Evolutionary conservation across 2,113 vertebrate genomes (phyloP), one percentile per base, ranked within the genome.

Genomic region (Pardalotus punctatus): DNA sequence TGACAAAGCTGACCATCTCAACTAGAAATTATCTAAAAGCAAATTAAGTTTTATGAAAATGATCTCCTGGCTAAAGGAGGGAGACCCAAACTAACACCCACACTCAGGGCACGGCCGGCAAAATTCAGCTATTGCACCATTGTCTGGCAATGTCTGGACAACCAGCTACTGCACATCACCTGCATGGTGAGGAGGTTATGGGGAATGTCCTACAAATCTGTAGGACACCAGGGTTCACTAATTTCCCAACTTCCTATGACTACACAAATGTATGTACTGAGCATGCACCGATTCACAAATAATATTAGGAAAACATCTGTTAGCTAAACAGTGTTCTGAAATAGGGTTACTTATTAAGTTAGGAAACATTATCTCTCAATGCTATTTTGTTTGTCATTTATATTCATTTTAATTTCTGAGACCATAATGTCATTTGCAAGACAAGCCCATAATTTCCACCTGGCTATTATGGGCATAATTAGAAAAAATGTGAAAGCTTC

Each of bases 371-470:
- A 90, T 70, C 71, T 94, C 88, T 83, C 86, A 71, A 38, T 84
- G 43, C 24, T 66, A 18, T 96, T 96, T 95, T 93, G 65, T 80
- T 96, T 89, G 89, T 92, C 86, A 94, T 95, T 96, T 92, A 86
- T 92, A 86, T 93, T 96, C 4, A 96, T 97, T 96, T 95, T 91
- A 78, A 94, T 95, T 80, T 82, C 70, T 20, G 16, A 72, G 80
- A 51, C 81, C 14, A 1, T 88, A 94, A 91, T 78, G 31, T 62
- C n/a, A 76, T 92, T 92, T 90, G 67, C 62, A 81, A 62, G 90
- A 88, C 93, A 95, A 91, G 50, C 40, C 12, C 81, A 86, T 92
- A 70, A 53, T 36, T 96, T 97, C 47, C 11, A 61, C 69, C 85
- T 82, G 82, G n/a, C 43, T 93, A 12, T 81, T 71, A 93, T 4